Evolutionary conservation across 1,140 invertebrate genomes (phyloP).

Genomic region (Pseudomyrmex cubaensis): DNA sequence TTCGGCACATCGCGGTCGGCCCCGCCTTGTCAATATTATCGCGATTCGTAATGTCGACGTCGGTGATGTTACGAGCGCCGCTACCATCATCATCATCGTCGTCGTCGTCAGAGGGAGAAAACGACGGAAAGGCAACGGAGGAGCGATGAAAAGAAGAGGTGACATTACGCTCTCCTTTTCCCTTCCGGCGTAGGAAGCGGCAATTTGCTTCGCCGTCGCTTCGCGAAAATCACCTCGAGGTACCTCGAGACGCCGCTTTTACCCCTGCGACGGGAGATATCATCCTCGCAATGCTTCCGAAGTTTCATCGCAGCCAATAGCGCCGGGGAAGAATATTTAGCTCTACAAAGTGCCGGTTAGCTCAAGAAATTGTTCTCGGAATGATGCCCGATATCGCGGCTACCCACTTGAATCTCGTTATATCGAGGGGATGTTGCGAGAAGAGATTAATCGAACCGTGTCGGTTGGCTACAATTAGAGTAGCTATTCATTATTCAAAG

Average conservation of each 20-base stretch:
- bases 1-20: slow-evolving; percentile 48
- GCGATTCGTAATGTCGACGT: slow-evolving; percentile 65
- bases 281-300: slow-evolving; percentile 36
- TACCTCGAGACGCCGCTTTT: slow-evolving; percentile 38
- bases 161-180: slow-evolving; percentile 59
- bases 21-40: slow-evolving; percentile 70
- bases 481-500: slow-evolving; percentile 25
- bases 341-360: slow-evolving; percentile 45
- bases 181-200: slow-evolving; percentile 49
- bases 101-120: slow-evolving; percentile 11
- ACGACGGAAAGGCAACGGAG: slow-evolving; percentile 46
- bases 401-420: slow-evolving; percentile 17
- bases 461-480: slow-evolving; percentile 44
- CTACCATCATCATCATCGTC: neutral
- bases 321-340: slow-evolving; percentile 39
- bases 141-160: slow-evolving; percentile 58
- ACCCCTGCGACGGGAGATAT: slow-evolving; percentile 41
- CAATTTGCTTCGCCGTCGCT: slow-evolving; percentile 58
- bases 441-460: slow-evolving; percentile 48
- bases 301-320: slow-evolving; percentile 55
- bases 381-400: slow-evolving; percentile 58
- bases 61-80: slow-evolving; percentile 48
- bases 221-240: slow-evolving; percentile 58
- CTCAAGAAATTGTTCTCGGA: slow-evolving; percentile 41
- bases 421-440: neutral